These are phyloP conservation scores for Matsumurasca onukii DNA, from an alignment of 1,140 invertebrate species.

Conservation along the genomic window DNA sequence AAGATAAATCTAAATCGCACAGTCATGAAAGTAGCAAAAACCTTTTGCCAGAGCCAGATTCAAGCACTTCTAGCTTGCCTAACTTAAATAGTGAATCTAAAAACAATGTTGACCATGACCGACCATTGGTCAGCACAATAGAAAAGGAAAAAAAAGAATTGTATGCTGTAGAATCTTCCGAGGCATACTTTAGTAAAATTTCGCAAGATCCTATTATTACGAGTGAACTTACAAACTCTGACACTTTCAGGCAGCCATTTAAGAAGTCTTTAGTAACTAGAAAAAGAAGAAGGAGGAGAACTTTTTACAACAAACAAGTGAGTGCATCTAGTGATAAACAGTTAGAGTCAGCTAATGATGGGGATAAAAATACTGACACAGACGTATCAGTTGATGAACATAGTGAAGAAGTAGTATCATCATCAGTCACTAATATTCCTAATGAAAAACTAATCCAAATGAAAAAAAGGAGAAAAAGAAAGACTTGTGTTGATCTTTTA, in stretches of 20 bases:
- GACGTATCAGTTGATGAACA: background rate
- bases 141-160: no score
- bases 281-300: background rate
- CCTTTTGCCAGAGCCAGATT: constrained; percentile 22
- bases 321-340: background rate
- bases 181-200: no score
- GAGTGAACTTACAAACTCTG: background rate
- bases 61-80: constrained; percentile 8
- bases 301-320: background rate
- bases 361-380: background rate
- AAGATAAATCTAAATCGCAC: no score
- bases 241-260: background rate
- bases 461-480: constrained; percentile 15
- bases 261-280: constrained; percentile 9
- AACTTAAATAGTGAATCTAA: no score
- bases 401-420: constrained; percentile 18
- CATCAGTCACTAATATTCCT: constrained; percentile 1
- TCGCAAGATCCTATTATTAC: no score
- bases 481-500: constrained; percentile 16
- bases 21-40: no score
- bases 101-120: no score
- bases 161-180: no score
- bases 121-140: no score
- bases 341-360: background rate
- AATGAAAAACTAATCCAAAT: background rate